Percentiles rank a stretch among this genome's conserved stretches.
Conservation (phyloP, 1,140 invertebrate species). For the Elysia chlorotica region DNA sequence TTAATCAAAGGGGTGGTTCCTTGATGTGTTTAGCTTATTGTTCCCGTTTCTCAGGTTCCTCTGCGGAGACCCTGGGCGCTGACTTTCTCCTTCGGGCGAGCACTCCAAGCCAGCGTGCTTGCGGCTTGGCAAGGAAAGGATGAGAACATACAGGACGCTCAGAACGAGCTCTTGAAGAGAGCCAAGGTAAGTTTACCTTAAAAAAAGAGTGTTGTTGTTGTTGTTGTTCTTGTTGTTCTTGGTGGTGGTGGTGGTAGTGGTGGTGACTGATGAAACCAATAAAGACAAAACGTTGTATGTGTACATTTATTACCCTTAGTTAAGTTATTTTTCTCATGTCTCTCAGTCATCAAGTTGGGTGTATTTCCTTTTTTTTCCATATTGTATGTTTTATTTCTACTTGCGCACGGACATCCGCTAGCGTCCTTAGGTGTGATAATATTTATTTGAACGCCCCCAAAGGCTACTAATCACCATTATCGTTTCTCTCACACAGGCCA, state of each 20-base stretch:
- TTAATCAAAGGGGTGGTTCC: no score
- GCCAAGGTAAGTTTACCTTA: conserved; percentile 7
- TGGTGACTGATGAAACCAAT: no score
- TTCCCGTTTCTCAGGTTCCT: neutral
- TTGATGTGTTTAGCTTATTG: no score
- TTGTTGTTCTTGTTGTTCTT: no score
- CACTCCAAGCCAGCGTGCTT: conserved; percentile 81
- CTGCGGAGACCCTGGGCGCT: conserved; percentile 82
- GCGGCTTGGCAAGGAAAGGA: neutral
- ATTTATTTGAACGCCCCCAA: neutral
- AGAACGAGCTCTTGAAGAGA: neutral
- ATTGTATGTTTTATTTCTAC: neutral
- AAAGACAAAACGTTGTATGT: neutral
- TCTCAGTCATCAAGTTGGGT: neutral
- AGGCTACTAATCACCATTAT: neutral
- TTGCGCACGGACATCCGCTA: neutral
- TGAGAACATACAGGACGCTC: neutral
- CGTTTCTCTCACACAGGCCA: neutral
- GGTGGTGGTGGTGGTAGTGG: no score
- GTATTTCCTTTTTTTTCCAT: neutral
- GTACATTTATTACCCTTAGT: no score
- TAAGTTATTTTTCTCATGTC: neutral
- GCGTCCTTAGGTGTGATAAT: neutral
- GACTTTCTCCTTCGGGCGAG: conserved; percentile 94
- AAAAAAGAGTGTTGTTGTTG: no score